phyloP scores from a whole-genome alignment of 2,797 vertebrate species.

The Eleutherodactylus coqui region DNA sequence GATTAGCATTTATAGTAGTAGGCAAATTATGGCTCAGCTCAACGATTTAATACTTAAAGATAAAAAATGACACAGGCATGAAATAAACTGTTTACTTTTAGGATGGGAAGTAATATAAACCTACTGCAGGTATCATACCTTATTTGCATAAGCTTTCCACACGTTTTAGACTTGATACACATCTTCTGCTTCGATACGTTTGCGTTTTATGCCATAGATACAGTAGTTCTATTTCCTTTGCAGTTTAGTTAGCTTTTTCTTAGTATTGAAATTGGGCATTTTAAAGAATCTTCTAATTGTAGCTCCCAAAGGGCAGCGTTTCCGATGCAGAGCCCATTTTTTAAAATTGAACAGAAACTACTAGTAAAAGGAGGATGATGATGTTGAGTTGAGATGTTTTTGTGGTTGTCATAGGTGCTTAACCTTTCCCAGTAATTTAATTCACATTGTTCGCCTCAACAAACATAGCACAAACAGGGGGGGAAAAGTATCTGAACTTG shows the following conservation, averaged over 20 bases:
- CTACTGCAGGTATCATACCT: constrained; percentile 13
- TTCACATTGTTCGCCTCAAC: background rate
- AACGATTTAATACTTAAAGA: constrained; percentile 52
- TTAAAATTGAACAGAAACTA: constrained; percentile 6
- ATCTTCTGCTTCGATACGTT: background rate
- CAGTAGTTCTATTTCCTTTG: background rate
- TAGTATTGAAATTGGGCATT: constrained; percentile 8
- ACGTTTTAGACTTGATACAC: constrained; percentile 14
- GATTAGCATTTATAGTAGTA: constrained; percentile 60
- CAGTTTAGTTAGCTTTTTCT: constrained; percentile 15
- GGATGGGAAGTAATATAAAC: constrained; percentile 15
- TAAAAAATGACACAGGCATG: constrained; percentile 50
- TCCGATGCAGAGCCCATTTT: background rate
- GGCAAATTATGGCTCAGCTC: constrained; percentile 47
- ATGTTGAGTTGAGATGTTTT: constrained; percentile 19
- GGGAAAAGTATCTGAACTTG: background rate
- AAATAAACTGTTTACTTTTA: constrained; percentile 50
- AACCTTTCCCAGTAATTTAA: constrained; percentile 17
- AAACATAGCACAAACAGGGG: background rate
- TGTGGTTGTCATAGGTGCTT: background rate
- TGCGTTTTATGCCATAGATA: background rate
- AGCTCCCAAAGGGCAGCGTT: background rate
- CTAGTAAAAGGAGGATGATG: background rate
- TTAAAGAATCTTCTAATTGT: constrained; percentile 29
- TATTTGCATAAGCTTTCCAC: constrained; percentile 30